phyloP scores from a whole-genome alignment of 2,797 vertebrate species.

The Antennarius maculatus region DNA sequence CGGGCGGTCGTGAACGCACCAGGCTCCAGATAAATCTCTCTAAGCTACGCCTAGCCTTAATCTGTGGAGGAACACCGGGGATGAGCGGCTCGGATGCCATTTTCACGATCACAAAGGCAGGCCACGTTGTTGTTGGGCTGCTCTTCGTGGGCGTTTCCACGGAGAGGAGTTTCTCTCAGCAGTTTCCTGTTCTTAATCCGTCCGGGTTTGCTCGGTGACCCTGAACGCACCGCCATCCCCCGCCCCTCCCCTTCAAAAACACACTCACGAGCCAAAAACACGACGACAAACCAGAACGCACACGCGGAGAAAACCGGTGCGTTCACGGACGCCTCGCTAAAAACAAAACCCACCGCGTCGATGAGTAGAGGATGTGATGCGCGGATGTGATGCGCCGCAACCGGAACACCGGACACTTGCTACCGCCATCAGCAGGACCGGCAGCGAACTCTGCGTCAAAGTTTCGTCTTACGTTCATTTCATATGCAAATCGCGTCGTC shows the following conservation, averaged over 20 bases:
- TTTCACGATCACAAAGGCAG: slow-evolving; percentile 72
- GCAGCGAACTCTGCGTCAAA: slow-evolving; percentile 33
- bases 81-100: slow-evolving; percentile 52
- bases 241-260: too few species aligned
- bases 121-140: slow-evolving; percentile 69
- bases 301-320: background rate
- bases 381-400: background rate
- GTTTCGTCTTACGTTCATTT: slow-evolving; percentile 78
- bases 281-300: too few species aligned
- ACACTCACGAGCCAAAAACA: background rate
- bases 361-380: background rate
- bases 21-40: slow-evolving; percentile 38
- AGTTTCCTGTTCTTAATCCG: slow-evolving; percentile 73
- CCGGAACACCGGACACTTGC: slow-evolving; percentile 26
- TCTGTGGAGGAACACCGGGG: slow-evolving; percentile 42
- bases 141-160: slow-evolving; percentile 69
- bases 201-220: slow-evolving; percentile 69
- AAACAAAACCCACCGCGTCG: background rate
- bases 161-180: slow-evolving; percentile 26
- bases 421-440: slow-evolving; percentile 39
- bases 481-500: slow-evolving; percentile 81
- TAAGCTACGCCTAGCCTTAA: slow-evolving; percentile 48
- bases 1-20: slow-evolving; percentile 15
- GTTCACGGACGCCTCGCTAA: slow-evolving; percentile 3
- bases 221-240: slow-evolving; percentile 39